phyloP scores from a whole-genome alignment of 2,888 invertebrate genomes.

The Apamea crenata region DNA sequence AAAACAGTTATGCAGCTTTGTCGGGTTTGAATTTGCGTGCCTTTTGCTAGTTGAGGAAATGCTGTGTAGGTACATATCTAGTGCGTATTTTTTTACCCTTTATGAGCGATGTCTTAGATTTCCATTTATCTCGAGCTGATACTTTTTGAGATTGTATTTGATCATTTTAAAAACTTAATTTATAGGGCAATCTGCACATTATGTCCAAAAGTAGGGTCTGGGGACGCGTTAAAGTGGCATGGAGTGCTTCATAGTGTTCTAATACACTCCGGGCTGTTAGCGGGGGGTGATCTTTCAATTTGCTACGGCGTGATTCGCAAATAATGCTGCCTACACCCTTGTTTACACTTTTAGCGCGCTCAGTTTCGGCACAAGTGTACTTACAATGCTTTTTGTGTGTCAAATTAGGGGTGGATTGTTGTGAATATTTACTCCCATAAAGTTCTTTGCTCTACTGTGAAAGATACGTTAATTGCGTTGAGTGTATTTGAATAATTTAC shows the following conservation, averaged over 20 bases:
- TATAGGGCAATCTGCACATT: not conserved
- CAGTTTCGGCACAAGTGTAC: conserved; percentile 72
- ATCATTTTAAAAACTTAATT: not conserved
- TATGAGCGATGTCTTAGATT: not conserved
- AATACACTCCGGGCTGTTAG: conserved; percentile 80
- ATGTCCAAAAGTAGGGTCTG: not conserved
- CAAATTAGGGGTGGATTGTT: conserved; percentile 67
- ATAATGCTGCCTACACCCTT: conserved; percentile 76
- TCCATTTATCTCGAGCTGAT: not conserved
- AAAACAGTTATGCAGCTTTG: not conserved
- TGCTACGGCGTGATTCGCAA: conserved; percentile 87
- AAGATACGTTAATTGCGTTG: not conserved
- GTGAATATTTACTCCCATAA: conserved; percentile 28
- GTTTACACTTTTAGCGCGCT: conserved; percentile 78
- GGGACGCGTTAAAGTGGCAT: conserved; percentile 69
- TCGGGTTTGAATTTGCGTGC: not conserved
- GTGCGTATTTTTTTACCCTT: not conserved
- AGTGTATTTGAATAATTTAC: not conserved
- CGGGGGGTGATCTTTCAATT: conserved; percentile 84
- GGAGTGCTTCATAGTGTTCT: conserved; percentile 83
- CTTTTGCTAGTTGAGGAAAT: not conserved
- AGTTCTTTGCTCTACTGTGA: not conserved
- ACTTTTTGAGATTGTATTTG: not conserved
- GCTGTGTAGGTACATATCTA: not conserved
- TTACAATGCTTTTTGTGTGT: conserved; percentile 57